Evolutionary conservation across 2,888 invertebrate species (phyloP).

Genomic region (Drosophila percnosoma): DNA sequence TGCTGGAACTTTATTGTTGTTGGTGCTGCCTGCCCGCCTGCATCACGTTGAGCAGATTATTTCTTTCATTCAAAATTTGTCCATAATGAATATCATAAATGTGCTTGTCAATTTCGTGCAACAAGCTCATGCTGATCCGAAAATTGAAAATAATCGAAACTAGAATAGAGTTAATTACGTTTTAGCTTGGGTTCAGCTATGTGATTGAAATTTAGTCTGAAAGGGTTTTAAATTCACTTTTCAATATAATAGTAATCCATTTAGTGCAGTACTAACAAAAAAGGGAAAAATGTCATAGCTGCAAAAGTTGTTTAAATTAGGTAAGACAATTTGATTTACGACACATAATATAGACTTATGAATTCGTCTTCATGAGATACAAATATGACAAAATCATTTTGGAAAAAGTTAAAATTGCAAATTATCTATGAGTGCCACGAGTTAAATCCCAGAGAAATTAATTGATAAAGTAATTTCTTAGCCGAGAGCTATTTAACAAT

Average conservation of each 20-base stretch:
- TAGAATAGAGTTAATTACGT: conserved; percentile 26
- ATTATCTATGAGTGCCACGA: neutral
- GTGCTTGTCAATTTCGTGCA: conserved; percentile 9
- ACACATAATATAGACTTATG: neutral
- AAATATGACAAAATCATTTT: neutral
- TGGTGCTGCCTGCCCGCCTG: conserved; percentile 5
- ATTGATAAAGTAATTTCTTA: neutral
- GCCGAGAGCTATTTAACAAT: neutral
- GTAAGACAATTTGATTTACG: neutral
- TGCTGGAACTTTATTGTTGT: conserved; percentile 30
- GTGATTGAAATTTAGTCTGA: conserved; percentile 4
- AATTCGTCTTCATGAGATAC: neutral
- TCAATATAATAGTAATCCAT: neutral
- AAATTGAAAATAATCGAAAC: conserved; percentile 32
- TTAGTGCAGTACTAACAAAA: neutral
- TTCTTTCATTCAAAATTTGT: conserved; percentile 29
- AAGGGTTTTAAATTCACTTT: neutral
- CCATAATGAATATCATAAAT: conserved; percentile 29
- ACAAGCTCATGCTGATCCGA: neutral
- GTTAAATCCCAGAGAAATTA: neutral
- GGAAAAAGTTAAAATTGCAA: neutral
- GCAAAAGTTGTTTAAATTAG: neutral
- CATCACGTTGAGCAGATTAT: conserved; percentile 30
- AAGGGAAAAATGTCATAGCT: neutral
- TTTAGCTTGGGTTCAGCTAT: neutral